These are phyloP conservation scores for Plutella xylostella DNA, from an alignment of 2,888 invertebrate genomes.

Conservation along the genomic window DNA sequence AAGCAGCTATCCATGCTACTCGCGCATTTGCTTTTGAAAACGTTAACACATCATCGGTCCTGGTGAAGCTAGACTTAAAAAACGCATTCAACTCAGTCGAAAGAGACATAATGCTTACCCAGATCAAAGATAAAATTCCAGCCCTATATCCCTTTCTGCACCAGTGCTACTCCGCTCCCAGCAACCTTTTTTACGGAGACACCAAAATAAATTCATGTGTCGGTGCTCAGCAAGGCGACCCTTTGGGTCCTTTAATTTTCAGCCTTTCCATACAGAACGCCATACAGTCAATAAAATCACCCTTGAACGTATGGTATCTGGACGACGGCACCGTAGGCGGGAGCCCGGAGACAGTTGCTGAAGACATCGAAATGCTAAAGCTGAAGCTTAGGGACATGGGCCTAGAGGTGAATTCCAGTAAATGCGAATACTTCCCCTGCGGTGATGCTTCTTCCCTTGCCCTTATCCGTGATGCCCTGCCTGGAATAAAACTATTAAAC, in stretches of 20 bases:
- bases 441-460: background rate
- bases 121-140: background rate
- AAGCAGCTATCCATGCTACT: background rate
- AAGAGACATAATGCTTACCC: background rate
- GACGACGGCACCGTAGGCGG: conserved; percentile 2
- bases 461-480: background rate
- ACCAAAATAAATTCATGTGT: background rate
- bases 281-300: background rate
- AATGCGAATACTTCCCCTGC: background rate
- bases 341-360: background rate
- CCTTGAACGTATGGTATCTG: conserved; percentile 1
- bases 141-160: background rate
- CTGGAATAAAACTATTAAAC: background rate
- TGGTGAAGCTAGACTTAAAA: background rate
- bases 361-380: background rate
- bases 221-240: conserved; percentile 2
- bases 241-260: background rate
- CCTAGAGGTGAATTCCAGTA: background rate
- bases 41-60: background rate
- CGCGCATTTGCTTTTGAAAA: background rate
- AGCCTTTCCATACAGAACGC: background rate
- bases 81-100: background rate
- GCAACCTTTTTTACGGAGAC: background rate
- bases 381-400: background rate
- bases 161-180: background rate